Evolutionary conservation across 2,888 invertebrate species (phyloP), one percentile per base, ranked within the genome.

Genomic region (Drosophila affinis): DNA sequence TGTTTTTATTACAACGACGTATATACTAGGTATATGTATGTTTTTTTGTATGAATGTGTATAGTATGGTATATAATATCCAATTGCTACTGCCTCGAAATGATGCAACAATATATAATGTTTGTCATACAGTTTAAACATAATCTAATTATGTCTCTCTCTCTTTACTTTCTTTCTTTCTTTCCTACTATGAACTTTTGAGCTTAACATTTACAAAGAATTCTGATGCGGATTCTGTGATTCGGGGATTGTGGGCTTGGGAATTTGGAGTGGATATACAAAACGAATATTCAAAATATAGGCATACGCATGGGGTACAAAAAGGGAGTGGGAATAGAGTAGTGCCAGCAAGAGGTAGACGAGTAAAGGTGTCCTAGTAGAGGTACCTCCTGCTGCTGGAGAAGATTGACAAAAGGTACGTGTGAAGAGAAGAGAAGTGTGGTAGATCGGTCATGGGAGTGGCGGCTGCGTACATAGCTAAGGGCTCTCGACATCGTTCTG

Each of bases 121-220:
- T 81, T 81, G 81, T 87, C 87, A 84, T 81, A 77, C 77, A 84
- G n/a, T 39, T 56, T 68, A 34, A 67, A 84, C 88, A 84, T 83
- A 84, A 88, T 84, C 87, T 87, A 84, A 88, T 88, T 84, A 88
- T 88, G 88, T 61, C 72, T 81, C 72, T 34, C 34, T 34, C 34
- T 12, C 10, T 32, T 32, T 32, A 10, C 32, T 34, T 34, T 12
- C 34, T 34, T 34, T 34, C 57, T 51, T 62, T 54, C 61, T 62
- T 63, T 61, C 47, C 69, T 75, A 74, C 48, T 69, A 87, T 88
- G 79, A 84, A 87, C 88, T 79, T 87, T 84, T 85, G 88, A 85
- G 85, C 88, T 85, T 84, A 85, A 88, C 87, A 87, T 87, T 87
- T 85, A 85, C 88, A 88, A 77, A 77, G 75, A 84, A 80, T 80